These are phyloP conservation scores for Epinotia brunnichana DNA, from an alignment of 2,888 invertebrate species.

Conservation along the genomic window DNA sequence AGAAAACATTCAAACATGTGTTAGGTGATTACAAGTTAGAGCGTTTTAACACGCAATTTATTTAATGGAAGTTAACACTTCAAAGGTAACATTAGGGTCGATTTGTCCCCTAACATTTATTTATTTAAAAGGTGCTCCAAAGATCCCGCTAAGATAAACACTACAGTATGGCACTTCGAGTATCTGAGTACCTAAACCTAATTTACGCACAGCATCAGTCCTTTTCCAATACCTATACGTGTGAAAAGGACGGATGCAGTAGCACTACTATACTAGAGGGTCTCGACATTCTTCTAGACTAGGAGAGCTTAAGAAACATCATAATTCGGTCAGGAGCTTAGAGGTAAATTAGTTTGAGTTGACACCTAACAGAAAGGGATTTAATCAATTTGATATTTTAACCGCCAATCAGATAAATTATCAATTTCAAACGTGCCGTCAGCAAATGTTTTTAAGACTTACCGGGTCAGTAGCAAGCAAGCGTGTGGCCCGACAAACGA, in stretches of 20 bases:
- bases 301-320: neutral
- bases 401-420: too few relatives aligned
- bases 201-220: constrained; percentile 1
- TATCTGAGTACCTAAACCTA: constrained; percentile 4
- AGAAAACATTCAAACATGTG: neutral
- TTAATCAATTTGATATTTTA: neutral
- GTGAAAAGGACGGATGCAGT: constrained; percentile 7
- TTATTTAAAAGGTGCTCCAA: neutral
- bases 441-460: neutral
- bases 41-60: neutral
- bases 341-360: neutral
- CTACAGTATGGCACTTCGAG: constrained; percentile 23
- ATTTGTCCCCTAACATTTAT: too few relatives aligned
- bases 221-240: neutral
- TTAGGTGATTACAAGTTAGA: too few relatives aligned
- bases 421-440: too few relatives aligned
- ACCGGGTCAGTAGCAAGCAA: too few relatives aligned
- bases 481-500: too few relatives aligned
- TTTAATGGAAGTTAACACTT: neutral
- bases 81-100: neutral
- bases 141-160: neutral
- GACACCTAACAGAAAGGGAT: neutral
- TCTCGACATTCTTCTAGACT: neutral
- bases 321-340: neutral
- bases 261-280: neutral